Base-by-base conservation (phyloP, 2,888 invertebrate genomes). In the Acanthoscelides obtectus region DNA sequence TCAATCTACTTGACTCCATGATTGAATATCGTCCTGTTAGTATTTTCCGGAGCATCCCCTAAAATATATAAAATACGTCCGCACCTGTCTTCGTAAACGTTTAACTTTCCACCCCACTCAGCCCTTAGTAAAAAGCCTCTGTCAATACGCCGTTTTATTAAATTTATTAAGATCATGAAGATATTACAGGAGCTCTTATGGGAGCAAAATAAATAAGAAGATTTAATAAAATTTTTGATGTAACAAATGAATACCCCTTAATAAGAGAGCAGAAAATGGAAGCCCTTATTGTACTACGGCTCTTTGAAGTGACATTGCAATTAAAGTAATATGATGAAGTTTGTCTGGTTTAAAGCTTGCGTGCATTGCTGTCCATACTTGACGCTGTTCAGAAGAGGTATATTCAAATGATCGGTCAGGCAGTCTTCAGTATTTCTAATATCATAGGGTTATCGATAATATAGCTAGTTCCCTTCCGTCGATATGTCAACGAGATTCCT, bases 211-310 rank as follows among this genome's bases (percentile, higher is more conserved):
- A 72, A 75, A 76, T 77, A 78, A 77, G 75, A 73, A 75, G 70
- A 73, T 73, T 72, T 77, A 77, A 77, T 79, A 76, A 79, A 77
- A 78, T 79, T 76, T 76, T 78, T 77, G 78, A 79, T 78, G 78
- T 79, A 73, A 75, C 73, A 74, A 74, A 79, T 79, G 79, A 79
- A 79, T 79, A 77, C 78, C 69, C 27, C 72, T 70, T 71, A 65
- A 73, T 73, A 74, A 74, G 74, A 70, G 70, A 72, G 65, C 72
- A 73, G 74, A 73, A 74, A 73, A 74, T 45, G 45, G 5, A 45
- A 12, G 45, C 17, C 45, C 17, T 45, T 12, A 45, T 45, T 45
- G 45, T 45, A 12, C 12, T 45, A 12, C 45, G 45, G 17, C n/a
- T 45, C 45, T 45, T 45, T 45, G 17, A 17, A 12, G 6, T 3